Conservation (phyloP, 1,140 invertebrate species). For the Bombus polaris region DNA sequence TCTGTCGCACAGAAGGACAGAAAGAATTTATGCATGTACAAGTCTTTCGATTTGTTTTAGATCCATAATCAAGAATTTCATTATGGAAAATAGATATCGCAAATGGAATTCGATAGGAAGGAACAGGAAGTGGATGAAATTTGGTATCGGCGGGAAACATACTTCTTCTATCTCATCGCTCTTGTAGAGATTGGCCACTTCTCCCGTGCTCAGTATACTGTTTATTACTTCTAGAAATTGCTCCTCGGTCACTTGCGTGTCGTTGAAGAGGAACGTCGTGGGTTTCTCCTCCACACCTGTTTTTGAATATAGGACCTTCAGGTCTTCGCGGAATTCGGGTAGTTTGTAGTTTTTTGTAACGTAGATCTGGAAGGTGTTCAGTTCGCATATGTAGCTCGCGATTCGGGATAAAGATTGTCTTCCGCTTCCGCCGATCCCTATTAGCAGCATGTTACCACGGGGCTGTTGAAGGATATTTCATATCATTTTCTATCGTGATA, state of each 20-base stretch:
- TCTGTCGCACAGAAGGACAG: constrained; percentile 77
- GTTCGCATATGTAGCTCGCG: constrained; percentile 91
- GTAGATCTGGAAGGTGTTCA: constrained; percentile 89
- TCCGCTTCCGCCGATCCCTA: constrained; percentile 94
- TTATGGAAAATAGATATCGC: neutral
- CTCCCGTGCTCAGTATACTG: constrained; percentile 92
- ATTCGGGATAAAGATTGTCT: constrained; percentile 90
- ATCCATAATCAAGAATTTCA: neutral
- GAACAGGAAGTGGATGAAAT: neutral
- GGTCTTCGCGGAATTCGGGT: constrained; percentile 91
- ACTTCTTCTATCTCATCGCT: constrained; percentile 92
- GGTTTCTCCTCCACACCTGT: constrained; percentile 89
- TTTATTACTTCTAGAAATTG: constrained; percentile 94
- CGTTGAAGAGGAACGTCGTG: constrained; percentile 91
- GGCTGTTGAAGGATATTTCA: constrained; percentile 78
- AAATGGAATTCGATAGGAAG: neutral
- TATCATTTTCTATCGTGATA: too few relatives aligned
- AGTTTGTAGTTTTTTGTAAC: constrained; percentile 90
- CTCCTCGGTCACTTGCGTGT: constrained; percentile 91
- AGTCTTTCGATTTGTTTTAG: too few relatives aligned
- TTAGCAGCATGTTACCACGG: constrained; percentile 90
- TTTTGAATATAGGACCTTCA: constrained; percentile 89
- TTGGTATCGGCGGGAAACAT: constrained; percentile 65
- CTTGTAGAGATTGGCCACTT: constrained; percentile 93
- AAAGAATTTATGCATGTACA: neutral